phyloP scores from a whole-genome alignment of 2,888 invertebrate species.

The Latheticus oryzae region DNA sequence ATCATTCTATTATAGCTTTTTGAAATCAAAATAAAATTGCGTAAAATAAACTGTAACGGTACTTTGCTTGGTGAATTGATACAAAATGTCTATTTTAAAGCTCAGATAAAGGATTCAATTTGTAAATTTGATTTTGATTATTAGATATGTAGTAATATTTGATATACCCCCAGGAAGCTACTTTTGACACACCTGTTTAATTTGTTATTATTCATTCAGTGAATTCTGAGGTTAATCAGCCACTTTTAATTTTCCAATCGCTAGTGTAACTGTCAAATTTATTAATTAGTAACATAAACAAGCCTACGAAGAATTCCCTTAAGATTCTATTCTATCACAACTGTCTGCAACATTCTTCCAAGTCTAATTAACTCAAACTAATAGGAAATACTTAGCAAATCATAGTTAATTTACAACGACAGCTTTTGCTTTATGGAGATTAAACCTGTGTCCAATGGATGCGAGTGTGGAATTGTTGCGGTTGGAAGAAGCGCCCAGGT shows the following conservation, averaged over 20 bases:
- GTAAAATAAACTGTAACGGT: no score
- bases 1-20: no score
- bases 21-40: no score
- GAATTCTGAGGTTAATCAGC: no score
- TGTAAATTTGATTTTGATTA: no score
- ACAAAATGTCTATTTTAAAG: no score
- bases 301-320: constrained; percentile 2
- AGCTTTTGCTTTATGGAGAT: constrained; percentile 48
- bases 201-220: no score
- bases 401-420: constrained; percentile 47
- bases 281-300: constrained; percentile 30
- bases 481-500: constrained; percentile 45
- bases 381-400: constrained; percentile 51
- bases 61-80: no score
- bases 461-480: constrained; percentile 43
- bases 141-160: no score
- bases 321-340: neutral
- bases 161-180: no score
- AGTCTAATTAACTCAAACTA: constrained; percentile 44
- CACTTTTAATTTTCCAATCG: constrained; percentile 20
- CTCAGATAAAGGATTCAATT: no score
- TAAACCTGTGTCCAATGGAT: constrained; percentile 38
- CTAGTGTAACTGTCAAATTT: constrained; percentile 35
- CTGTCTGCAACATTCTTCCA: constrained; percentile 27
- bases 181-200: no score